phyloP scores from a whole-genome alignment of 2,888 invertebrate genomes.

The Lycophotia porphyrea region DNA sequence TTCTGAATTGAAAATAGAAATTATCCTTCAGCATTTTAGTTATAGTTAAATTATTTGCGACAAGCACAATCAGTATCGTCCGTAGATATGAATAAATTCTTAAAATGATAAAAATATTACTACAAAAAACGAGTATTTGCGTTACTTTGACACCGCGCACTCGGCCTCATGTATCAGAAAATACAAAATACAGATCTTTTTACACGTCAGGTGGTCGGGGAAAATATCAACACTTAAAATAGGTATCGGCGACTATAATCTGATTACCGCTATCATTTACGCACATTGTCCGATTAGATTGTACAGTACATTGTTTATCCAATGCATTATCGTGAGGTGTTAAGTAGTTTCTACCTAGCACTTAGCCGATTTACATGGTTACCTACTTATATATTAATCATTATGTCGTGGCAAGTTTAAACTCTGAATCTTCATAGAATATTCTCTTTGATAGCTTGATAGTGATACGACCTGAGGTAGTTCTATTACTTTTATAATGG shows the following conservation, averaged over 20 bases:
- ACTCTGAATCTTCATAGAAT: slow-evolving; percentile 21
- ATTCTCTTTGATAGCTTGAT: slow-evolving; percentile 5
- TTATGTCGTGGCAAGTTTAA: slow-evolving; percentile 11
- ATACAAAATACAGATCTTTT: background rate
- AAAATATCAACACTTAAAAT: slow-evolving; percentile 16
- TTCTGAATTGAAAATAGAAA: background rate
- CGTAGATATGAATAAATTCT: background rate
- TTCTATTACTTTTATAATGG: background rate
- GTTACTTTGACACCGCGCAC: background rate
- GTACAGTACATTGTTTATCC: slow-evolving; percentile 49
- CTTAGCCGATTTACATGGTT: slow-evolving; percentile 51
- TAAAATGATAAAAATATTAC: background rate
- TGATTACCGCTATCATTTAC: slow-evolving; percentile 52
- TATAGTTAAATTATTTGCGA: background rate
- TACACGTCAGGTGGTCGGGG: background rate
- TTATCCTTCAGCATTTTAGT: background rate
- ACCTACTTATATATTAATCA: slow-evolving; percentile 49
- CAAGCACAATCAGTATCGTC: background rate
- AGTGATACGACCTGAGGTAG: slow-evolving; percentile 22
- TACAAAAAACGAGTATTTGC: no score
- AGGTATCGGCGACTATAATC: slow-evolving; percentile 47
- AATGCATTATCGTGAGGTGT: slow-evolving; percentile 44
- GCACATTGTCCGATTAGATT: slow-evolving; percentile 48
- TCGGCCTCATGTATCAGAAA: background rate
- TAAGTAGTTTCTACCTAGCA: slow-evolving; percentile 52